A percentile compares a stretch with the other conserved stretches of the same genome.
Evolutionary conservation across 2,797 vertebrate genomes (phyloP).

Genomic region (Protosalanx chinensis): DNA sequence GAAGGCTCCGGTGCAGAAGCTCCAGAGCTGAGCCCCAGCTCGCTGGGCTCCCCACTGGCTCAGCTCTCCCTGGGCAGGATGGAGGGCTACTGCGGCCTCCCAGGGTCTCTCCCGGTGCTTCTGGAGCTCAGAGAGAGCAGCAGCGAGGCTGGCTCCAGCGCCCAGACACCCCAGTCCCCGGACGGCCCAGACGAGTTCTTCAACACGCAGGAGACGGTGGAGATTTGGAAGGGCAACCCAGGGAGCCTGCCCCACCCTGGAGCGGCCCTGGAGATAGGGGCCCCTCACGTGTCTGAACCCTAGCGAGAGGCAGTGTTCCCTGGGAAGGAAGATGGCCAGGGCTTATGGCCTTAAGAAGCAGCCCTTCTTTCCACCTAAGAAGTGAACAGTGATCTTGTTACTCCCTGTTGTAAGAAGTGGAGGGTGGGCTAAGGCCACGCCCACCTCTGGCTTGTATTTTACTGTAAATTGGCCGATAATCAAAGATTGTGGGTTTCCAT

Average conservation of each 20-base stretch:
- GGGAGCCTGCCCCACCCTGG: conserved; percentile 47
- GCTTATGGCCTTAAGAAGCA: neutral
- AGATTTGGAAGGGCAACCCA: conserved; percentile 65
- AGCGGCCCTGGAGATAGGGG: conserved; percentile 51
- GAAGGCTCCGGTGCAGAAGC: neutral
- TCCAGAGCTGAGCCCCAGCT: conserved; percentile 13
- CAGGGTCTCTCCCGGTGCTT: conserved; percentile 69
- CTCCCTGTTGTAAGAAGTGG: neutral
- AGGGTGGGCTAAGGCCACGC: neutral
- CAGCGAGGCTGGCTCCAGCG: conserved; percentile 76
- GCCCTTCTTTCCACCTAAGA: neutral
- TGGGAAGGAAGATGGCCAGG: too few species aligned
- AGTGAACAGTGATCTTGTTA: neutral
- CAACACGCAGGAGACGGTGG: conserved; percentile 71
- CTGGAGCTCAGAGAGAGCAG: conserved; percentile 77
- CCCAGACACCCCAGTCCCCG: conserved; percentile 73
- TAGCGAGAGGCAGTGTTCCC: conserved; percentile 29
- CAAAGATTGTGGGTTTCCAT: neutral
- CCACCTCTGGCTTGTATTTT: neutral
- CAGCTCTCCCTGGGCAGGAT: conserved; percentile 60
- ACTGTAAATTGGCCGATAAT: neutral
- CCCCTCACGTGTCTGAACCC: conserved; percentile 54
- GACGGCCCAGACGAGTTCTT: conserved; percentile 73
- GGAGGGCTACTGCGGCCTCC: conserved; percentile 66
- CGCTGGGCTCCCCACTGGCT: conserved; percentile 46